Evolutionary conservation across 2,797 vertebrate genomes (phyloP), one percentile per base, ranked within the genome.

Genomic region (Lateolabrax maculatus): DNA sequence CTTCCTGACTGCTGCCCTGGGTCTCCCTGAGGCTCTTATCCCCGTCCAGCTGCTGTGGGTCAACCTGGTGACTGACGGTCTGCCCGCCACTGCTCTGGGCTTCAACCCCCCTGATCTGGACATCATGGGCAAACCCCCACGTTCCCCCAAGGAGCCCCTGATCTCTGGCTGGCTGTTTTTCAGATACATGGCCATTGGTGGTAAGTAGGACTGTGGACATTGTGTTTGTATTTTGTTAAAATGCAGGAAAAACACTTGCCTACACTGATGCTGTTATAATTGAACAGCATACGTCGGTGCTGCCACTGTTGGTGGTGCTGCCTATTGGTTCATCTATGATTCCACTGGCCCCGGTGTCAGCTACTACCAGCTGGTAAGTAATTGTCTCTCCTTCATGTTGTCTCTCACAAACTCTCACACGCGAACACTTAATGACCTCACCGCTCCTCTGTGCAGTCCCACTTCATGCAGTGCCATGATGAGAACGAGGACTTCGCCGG

Each of bases 111-210:
- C 97, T 0, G 97, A 98, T 85, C 93, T 98, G 89, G 97, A 98
- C 94, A 98, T 98, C 94, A 98, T 98, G 97, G 96, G 97, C 95
- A 97, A 94, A 63, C 93, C 96, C 19, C 97, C 97, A 36, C 95
- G 97, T 84, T 97, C 96, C 76, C 95, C 97, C 90, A 98, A 97
- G 87, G 97, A 98, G 90, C 94, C 97, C 65, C 96, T 98, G 65
- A 98, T 98, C 94, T 98, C 97, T 23, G 97, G 97, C 84, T 98
- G 97, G 97, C 93, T 98, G 58, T 99, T 99, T 95, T 99, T 99
- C 95, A 97, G 97, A 94, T 99, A 99, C 88, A 90, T 99, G 95
- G 96, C 96, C 69, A 98, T 99, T 79, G 97, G 98, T 55, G 96
- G 97, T 98, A 88, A 83, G 94, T 81, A 61, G 12, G n/a, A 67